Base-by-base conservation (phyloP, 2,888 invertebrate genomes). In the Drosophila ezoana region DNA sequence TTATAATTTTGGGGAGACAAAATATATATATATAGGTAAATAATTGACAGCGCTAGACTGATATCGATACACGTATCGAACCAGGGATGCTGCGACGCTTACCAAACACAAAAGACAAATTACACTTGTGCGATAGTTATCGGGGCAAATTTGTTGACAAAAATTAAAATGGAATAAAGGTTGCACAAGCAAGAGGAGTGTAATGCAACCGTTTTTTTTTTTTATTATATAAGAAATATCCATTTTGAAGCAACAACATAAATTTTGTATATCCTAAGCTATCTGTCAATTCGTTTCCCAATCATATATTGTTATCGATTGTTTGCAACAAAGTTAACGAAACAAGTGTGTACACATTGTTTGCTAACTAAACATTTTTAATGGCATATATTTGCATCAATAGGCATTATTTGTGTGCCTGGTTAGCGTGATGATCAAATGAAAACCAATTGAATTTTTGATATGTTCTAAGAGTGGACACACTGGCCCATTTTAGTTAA, bases 31-130 rank as follows among this genome's bases (percentile, higher is more conserved):
- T 76, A 68, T 75, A 76, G 54, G 72, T 76, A 75, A 75, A 75
- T 76, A 76, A 75, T 75, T 76, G 76, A 75, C 76, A 76, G 76
- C 63, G 75, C 75, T 76, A 75, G 75, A 75, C 75, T 76, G 75
- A 76, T 75, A 75, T 76, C 75, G 76, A 75, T 75, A 76, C 62
- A 47, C 67, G 43, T 76, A 72, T 76, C 75, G 75, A 53, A 49
- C 72, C 75, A 76, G 75, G 76, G 75, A 62, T 76, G 72, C 62
- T 40, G 65, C 28, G 2, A 62, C 32, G 44, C 71, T 51, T 18
- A 40, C 11, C 32, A 43, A 32, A 58, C 43, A 65, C 70, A 70
- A 65, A 40, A 72, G 52, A 58, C 16, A 28, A n/a, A 35, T 20
- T 16, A 16, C 16, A 33, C 9, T 16, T 3, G 0, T 32, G n/a